Conservation (phyloP, 1,140 invertebrate genomes). For the Lordiphosa mommai region DNA sequence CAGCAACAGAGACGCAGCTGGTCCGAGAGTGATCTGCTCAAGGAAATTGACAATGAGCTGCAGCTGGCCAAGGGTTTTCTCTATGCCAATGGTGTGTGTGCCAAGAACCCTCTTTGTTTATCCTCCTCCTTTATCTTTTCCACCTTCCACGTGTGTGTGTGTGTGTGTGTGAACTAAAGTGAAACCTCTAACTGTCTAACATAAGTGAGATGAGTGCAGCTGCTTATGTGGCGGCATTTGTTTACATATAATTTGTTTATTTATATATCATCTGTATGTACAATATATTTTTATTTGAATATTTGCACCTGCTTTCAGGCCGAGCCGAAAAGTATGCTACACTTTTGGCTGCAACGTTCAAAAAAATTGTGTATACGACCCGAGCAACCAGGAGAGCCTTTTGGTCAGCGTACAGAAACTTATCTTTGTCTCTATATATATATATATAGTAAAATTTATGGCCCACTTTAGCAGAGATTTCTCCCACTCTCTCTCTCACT, state of each 20-base stretch:
- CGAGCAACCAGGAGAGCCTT: constrained; percentile 27
- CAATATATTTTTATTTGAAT: constrained; percentile 31
- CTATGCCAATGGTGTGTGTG: constrained; percentile 74
- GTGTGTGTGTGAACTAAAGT: background rate
- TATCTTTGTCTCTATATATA: constrained; percentile 11
- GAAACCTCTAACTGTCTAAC: constrained; percentile 13
- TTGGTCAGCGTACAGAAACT: constrained; percentile 34
- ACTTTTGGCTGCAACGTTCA: background rate
- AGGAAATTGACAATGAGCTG: constrained; percentile 84
- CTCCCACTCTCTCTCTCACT: constrained; percentile 2
- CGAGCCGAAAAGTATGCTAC: constrained; percentile 62
- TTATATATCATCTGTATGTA: constrained; percentile 21
- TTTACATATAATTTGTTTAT: constrained; percentile 28
- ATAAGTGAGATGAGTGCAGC: constrained; percentile 29
- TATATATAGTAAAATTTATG: constrained; percentile 42
- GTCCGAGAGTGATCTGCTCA: constrained; percentile 82
- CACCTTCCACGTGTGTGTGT: background rate
- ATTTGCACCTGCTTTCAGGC: background rate
- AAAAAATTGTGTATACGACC: constrained; percentile 70
- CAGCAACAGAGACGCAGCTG: constrained; percentile 66
- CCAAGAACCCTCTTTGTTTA: background rate
- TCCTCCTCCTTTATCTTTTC: background rate
- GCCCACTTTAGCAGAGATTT: constrained; percentile 45
- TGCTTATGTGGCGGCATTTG: constrained; percentile 29
- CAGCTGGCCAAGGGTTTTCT: constrained; percentile 84